phyloP scores from a whole-genome alignment of 1,140 invertebrate genomes.

The Drosophila azteca region DNA sequence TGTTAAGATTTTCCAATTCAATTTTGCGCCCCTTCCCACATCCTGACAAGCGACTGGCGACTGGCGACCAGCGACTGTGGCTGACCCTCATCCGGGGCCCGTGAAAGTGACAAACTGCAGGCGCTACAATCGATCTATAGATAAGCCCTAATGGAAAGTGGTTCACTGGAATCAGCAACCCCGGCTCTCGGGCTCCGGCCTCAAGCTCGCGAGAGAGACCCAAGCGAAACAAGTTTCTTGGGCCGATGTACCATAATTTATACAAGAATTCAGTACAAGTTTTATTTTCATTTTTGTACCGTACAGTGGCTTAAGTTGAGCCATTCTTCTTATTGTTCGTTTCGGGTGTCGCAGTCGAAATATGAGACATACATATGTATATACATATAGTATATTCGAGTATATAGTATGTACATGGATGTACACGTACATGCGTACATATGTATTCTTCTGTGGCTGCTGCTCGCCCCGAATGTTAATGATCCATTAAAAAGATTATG shows the following conservation, averaged over 20 bases:
- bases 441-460: constrained; percentile 28
- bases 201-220: constrained; percentile 45
- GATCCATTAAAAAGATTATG: constrained; percentile 80
- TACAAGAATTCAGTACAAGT: constrained; percentile 66
- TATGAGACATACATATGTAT: constrained; percentile 25
- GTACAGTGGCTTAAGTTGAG: constrained; percentile 35
- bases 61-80: constrained; percentile 12
- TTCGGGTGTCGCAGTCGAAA: constrained; percentile 54
- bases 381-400: background rate
- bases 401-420: background rate
- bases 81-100: constrained; percentile 29
- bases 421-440: constrained; percentile 26
- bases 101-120: constrained; percentile 49
- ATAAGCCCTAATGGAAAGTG: constrained; percentile 42
- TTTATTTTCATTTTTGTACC: constrained; percentile 11
- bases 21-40: constrained; percentile 28
- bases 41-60: constrained; percentile 41
- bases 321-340: constrained; percentile 34
- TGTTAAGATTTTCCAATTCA: constrained; percentile 66
- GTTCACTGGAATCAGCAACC: constrained; percentile 17
- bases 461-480: constrained; percentile 71
- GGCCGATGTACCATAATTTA: constrained; percentile 61
- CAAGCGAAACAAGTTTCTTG: constrained; percentile 65
- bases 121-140: constrained; percentile 39
- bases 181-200: too few relatives aligned